A percentile compares a stretch with the other conserved stretches of the same genome.
Conservation (phyloP, 1,140 invertebrate species). For the Solenopsis invicta region DNA sequence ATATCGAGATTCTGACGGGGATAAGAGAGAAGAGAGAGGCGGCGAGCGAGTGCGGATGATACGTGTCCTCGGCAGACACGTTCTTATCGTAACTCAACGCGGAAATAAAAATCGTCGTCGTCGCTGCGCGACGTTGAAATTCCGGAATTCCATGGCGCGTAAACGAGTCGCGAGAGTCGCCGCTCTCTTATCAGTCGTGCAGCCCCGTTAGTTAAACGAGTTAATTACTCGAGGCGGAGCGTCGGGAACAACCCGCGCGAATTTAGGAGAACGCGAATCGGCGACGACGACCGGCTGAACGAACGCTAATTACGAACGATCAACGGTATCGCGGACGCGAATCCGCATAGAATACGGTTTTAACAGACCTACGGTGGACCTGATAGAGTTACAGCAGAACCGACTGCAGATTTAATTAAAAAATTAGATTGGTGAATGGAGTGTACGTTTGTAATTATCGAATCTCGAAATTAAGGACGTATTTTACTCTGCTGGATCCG, state of each 20-base stretch:
- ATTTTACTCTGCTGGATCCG: too few species aligned
- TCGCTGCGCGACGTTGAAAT: constrained; percentile 26
- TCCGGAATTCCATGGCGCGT: constrained; percentile 43
- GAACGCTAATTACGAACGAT: constrained; percentile 52
- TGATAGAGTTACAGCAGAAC: background rate
- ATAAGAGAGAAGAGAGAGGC: background rate
- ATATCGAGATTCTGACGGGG: background rate
- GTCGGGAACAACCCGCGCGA: constrained; percentile 54
- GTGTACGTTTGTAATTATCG: background rate
- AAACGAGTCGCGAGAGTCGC: constrained; percentile 40
- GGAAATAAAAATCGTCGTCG: constrained; percentile 19
- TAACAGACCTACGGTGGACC: constrained; percentile 3
- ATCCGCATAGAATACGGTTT: constrained; percentile 11
- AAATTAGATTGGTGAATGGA: background rate
- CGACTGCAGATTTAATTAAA: constrained; percentile 14
- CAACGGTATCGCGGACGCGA: constrained; percentile 16
- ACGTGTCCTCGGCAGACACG: background rate
- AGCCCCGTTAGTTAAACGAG: constrained; percentile 72
- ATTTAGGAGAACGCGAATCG: constrained; percentile 47
- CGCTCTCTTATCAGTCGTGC: constrained; percentile 28
- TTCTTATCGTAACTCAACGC: constrained; percentile 22
- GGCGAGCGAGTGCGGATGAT: background rate
- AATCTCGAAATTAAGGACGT: background rate
- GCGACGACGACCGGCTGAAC: background rate
- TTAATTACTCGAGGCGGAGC: constrained; percentile 70